Base-by-base conservation (phyloP, 2,113 vertebrate species). In the Chaetops frenatus region DNA sequence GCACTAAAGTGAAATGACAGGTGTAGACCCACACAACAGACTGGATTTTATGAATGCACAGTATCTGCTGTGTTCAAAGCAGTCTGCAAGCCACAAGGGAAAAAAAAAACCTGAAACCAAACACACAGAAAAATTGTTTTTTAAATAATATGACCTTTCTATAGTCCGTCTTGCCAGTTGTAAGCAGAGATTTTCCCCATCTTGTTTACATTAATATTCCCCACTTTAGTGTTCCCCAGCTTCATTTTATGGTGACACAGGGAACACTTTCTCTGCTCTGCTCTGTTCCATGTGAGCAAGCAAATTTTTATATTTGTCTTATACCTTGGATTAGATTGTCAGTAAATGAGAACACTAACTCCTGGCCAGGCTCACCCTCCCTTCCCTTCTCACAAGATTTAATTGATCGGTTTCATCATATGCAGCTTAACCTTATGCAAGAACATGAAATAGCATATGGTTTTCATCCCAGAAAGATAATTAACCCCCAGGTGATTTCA, bases 351-450 rank as follows among this genome's bases (percentile, higher is more conserved):
- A 81, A 56, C 5, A 14, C 85, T 95, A 51, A 88, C 54, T 96
- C 61, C 72, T 91, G 45, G 35, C 53, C 44, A 70, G 44, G 12
- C 28, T 82, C 62, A 64, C 45, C 45, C 19, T 87, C 76, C 53
- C 23, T 88, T 81, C 76, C 56, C 20, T 90, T 97, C 97, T 96
- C 22, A 79, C 90, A 93, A 96, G 98, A 96, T 96, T 94, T 86
- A 94, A 87, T 60, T 44, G 88, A 97, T 97, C 76, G 14, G 82
- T 99, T 99, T 99, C 98, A 98, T 99, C 99, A 99, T 97, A 96
- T 91, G 80, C 71, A 87, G 78, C 95, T 97, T 97, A 98, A 98
- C 98, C 98, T 99, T 98, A 99, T 98, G 98, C 98, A 99, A 99
- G 98, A 98, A 76, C 44, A 60, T 98, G 98, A 98, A 99, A 99